These are phyloP conservation scores for Meandrusa payeni DNA, from an alignment of 2,888 invertebrate genomes.

Conservation along the genomic window DNA sequence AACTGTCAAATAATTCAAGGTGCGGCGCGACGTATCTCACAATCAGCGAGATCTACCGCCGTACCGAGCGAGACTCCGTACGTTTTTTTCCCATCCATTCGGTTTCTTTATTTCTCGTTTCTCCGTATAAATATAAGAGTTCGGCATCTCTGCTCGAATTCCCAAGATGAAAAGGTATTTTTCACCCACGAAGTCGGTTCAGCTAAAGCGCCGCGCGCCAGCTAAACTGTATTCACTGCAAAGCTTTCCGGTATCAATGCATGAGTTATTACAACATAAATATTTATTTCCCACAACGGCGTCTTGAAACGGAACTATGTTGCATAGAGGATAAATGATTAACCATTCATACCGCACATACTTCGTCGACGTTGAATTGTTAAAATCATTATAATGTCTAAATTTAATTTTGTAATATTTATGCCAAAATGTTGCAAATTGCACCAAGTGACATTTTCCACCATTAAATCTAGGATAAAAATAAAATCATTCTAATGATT, in stretches of 20 bases:
- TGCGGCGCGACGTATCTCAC: conserved; percentile 66
- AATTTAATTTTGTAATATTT: no score
- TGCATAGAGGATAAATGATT: conserved; percentile 15
- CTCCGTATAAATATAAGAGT: conserved; percentile 75
- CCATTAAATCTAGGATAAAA: no score
- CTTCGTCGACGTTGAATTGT: no score
- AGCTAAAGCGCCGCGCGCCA: conserved; percentile 40
- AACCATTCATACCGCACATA: conserved; percentile 4
- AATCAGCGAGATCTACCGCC: conserved; percentile 73
- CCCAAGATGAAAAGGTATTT: conserved; percentile 76
- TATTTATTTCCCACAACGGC: conserved; percentile 25
- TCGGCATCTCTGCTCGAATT: conserved; percentile 70
- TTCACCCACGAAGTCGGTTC: conserved; percentile 55
- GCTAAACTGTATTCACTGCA: conserved; percentile 49
- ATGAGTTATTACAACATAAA: conserved; percentile 39
- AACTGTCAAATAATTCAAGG: conserved; percentile 75
- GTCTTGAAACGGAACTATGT: conserved; percentile 20
- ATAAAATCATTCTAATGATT: no score
- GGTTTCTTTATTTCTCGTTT: conserved; percentile 72
- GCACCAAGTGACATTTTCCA: no score
- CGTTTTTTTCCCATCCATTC: conserved; percentile 62
- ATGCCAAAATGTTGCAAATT: no score
- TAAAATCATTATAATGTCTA: no score
- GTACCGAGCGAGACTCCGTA: conserved; percentile 45
- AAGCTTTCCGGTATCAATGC: conserved; percentile 52